A percentile compares a stretch with the other conserved stretches of the same genome.
phyloP scores from a whole-genome alignment of 2,797 vertebrate genomes.

The Acanthopagrus latus region DNA sequence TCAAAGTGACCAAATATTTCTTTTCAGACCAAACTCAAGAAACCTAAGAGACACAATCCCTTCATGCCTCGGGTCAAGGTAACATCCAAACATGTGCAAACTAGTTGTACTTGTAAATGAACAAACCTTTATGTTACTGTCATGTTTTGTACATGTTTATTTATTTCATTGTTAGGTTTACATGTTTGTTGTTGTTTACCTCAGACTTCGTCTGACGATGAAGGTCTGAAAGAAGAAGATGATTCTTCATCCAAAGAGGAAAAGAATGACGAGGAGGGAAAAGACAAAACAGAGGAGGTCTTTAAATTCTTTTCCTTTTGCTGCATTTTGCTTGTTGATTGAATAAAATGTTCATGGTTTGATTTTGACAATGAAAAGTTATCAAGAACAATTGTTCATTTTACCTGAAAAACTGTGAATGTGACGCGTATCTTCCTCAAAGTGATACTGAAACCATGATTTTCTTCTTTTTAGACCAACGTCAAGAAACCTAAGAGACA shows the following conservation, averaged over 20 bases:
- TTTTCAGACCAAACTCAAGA: constrained; percentile 71
- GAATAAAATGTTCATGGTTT: not conserved
- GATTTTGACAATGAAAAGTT: not conserved
- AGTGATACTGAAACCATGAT: not conserved
- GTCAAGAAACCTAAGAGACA: constrained; percentile 70
- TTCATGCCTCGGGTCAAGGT: constrained; percentile 80
- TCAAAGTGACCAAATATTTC: not conserved
- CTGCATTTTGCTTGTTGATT: not conserved
- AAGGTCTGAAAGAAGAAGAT: constrained; percentile 53
- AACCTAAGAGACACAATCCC: constrained; percentile 73
- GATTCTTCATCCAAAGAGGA: constrained; percentile 47
- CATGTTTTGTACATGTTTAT: too few relatives aligned
- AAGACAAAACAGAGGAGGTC: constrained; percentile 57
- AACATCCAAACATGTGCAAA: constrained; percentile 24
- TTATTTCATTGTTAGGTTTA: too few relatives aligned
- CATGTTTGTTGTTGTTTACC: not conserved
- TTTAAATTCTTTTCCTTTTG: not conserved
- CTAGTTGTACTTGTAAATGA: not conserved
- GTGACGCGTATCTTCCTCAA: not conserved
- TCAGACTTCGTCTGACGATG: constrained; percentile 67
- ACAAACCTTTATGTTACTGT: too few relatives aligned
- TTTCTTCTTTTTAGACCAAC: constrained; percentile 61
- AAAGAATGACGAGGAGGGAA: constrained; percentile 48
- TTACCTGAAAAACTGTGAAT: not conserved
- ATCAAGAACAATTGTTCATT: not conserved